Evolutionary conservation across 1,140 invertebrate genomes (phyloP).

Genomic region (Ctenoplectra terminalis): DNA sequence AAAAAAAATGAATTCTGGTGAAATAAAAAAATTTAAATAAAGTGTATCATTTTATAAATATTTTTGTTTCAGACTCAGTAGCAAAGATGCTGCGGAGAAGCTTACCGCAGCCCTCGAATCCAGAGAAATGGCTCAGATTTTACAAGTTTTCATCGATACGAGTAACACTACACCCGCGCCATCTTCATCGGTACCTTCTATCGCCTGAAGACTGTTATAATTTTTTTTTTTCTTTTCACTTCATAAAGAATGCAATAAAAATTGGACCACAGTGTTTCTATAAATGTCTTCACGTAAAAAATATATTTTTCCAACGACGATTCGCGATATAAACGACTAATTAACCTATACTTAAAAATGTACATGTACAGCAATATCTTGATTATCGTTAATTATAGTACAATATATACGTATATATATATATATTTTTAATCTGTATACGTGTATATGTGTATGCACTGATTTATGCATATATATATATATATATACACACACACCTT

Average conservation of each 20-base stretch:
- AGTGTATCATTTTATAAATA: too few relatives aligned
- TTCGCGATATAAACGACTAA: constrained; percentile 75
- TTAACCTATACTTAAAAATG: constrained; percentile 70
- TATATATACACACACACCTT: too few relatives aligned
- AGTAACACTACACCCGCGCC: constrained; percentile 38
- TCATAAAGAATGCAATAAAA: constrained; percentile 49
- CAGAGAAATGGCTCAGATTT: constrained; percentile 69
- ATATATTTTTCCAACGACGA: constrained; percentile 80
- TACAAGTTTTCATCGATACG: constrained; percentile 72
- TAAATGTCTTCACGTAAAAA: constrained; percentile 80
- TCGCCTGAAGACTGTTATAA: constrained; percentile 29
- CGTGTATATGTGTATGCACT: not conserved
- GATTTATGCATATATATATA: too few relatives aligned
- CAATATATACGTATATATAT: constrained; percentile 25
- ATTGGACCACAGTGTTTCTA: constrained; percentile 69
- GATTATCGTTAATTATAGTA: constrained; percentile 53
- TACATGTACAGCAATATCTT: constrained; percentile 61
- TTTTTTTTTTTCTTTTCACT: not conserved
- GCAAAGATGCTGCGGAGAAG: constrained; percentile 71
- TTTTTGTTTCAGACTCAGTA: constrained; percentile 73
- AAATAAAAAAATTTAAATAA: too few relatives aligned
- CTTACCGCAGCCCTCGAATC: constrained; percentile 73
- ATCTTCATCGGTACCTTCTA: constrained; percentile 29
- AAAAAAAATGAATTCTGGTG: too few relatives aligned
- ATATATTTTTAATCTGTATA: not conserved